Conservation (phyloP, 2,797 vertebrate genomes). For the Alfaro cultratus region DNA sequence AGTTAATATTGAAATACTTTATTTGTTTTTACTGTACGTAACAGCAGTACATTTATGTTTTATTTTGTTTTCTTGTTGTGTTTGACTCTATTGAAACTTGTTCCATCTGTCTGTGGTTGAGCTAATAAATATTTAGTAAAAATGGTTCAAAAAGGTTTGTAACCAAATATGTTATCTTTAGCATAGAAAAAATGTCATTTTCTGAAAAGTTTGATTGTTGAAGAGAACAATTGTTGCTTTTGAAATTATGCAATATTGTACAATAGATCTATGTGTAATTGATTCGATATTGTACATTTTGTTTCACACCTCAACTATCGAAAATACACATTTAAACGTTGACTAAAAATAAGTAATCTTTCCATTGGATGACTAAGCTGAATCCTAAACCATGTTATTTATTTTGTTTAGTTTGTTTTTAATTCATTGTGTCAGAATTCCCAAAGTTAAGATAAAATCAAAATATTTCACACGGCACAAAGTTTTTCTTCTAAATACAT, state of each 20-base stretch:
- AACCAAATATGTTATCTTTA: neutral
- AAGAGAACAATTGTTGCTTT: neutral
- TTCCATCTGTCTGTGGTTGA: neutral
- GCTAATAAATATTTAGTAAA: neutral
- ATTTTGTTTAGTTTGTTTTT: neutral
- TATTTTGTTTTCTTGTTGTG: neutral
- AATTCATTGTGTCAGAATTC: neutral
- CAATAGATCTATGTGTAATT: neutral
- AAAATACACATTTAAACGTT: neutral
- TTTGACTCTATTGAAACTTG: neutral
- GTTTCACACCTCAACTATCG: neutral
- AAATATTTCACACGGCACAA: neutral
- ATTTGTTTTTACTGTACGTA: neutral
- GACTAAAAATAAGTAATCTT: neutral
- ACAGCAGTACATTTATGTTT: neutral
- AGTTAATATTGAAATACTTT: neutral
- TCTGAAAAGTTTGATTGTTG: neutral
- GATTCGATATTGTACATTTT: neutral
- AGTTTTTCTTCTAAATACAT: neutral
- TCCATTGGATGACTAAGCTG: too few species aligned
- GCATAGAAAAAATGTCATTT: neutral
- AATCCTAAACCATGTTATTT: neutral
- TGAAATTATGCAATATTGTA: neutral
- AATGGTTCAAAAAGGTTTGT: neutral
- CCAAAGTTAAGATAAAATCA: neutral